Evolutionary conservation across 2,888 invertebrate species (phyloP).

Genomic region (Aplocera efformata): DNA sequence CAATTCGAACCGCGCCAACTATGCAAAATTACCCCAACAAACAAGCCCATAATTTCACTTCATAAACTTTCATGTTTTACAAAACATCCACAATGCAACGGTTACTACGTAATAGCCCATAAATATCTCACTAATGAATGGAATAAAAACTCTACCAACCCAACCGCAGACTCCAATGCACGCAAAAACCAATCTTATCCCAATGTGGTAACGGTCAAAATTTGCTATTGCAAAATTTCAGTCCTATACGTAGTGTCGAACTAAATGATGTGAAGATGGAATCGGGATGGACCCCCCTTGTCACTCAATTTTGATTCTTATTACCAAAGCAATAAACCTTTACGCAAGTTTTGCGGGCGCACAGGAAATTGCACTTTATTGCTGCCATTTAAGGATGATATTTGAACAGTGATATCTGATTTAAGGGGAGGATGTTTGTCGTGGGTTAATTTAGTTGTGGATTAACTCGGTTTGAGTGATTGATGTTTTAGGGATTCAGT

Average conservation of each 20-base stretch:
- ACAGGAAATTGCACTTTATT: constrained; percentile 35
- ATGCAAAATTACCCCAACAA: no score
- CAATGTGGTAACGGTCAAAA: constrained; percentile 28
- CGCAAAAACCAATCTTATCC: constrained; percentile 27
- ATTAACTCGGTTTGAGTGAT: constrained; percentile 75
- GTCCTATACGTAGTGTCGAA: constrained; percentile 31
- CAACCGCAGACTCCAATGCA: constrained; percentile 22
- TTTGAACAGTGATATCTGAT: constrained; percentile 28
- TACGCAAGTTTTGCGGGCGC: constrained; percentile 11
- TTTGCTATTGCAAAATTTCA: constrained; percentile 27
- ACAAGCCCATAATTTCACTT: constrained; percentile 3
- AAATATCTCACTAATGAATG: constrained; percentile 58
- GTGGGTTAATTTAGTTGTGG: constrained; percentile 76
- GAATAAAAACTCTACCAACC: constrained; percentile 42
- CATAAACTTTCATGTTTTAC: constrained; percentile 1
- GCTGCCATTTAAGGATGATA: constrained; percentile 37
- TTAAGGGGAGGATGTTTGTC: constrained; percentile 62
- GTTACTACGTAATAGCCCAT: constrained; percentile 52
- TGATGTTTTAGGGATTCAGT: constrained; percentile 65
- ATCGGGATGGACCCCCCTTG: constrained; percentile 46
- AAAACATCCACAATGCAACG: constrained; percentile 28
- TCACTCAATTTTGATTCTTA: constrained; percentile 49
- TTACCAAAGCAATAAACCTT: constrained; percentile 22
- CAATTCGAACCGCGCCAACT: no score
- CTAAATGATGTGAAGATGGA: constrained; percentile 63